Evolutionary conservation across 37 sponge, comb jelly and placozoan genomes (phyloP), one percentile per base, ranked within the genome.

Genomic region (Corticium candelabrum): DNA sequence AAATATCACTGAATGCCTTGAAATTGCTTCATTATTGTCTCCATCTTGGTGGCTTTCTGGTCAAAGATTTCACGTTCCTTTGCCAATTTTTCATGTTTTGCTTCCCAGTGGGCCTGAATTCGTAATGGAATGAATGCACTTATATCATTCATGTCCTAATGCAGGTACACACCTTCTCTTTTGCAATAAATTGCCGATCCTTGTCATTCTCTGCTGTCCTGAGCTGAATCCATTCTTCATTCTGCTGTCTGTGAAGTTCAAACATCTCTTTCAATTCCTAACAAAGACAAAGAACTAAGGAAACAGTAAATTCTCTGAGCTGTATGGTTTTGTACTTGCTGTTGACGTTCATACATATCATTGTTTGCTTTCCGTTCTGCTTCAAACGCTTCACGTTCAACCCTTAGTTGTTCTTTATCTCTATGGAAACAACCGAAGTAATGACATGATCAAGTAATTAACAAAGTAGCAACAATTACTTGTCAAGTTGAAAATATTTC

Each of bases 1-100:
- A n/a, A n/a, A n/a, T n/a, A n/a, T n/a, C n/a, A n/a, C n/a, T 21
- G 11, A 21, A 50, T 50, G 62, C 91, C 91, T 71, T 90, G 88
- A 0, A 90, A 87, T 75, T 90, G 91, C 70, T 82, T 87, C 91
- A 90, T 90, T 34, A 90, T 86, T 68, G 91, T 85, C 31, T 90
- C 91, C 36, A 90, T 75, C 68, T 90, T 90, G 40, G 72, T 84
- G 41, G 87, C 80, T 74, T 87, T 90, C 41, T 84, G 70, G 1
- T 36, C 30, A 40, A 87, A 87, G 34, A 38, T 21, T 68, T 87
- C 86, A 34, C 81, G 69, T 31, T 87, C 80, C 37, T 21, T 78
- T 0, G 40, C 57, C 32, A 90, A 74, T 68, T 90, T 87, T 1
- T 37, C 67, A 0, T 39, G 40, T 1, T 68, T 83, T 30, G 30